Conservation (phyloP, 2,888 invertebrate genomes). For the Metacarcinus magister region DNA sequence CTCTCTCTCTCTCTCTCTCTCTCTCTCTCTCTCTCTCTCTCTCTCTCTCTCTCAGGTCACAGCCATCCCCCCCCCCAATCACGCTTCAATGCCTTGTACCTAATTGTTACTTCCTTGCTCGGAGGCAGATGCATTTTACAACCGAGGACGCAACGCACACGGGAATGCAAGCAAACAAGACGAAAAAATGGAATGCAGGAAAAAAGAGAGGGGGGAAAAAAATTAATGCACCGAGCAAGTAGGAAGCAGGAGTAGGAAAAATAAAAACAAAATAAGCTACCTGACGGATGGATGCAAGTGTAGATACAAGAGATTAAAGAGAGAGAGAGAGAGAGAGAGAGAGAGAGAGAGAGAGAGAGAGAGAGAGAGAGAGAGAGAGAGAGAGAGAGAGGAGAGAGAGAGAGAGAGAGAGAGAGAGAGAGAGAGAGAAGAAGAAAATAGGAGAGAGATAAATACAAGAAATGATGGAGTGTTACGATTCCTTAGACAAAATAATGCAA, state of each 20-base stretch:
- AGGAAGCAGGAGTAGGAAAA: neutral
- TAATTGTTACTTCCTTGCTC: neutral
- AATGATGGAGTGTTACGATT: neutral
- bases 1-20: constrained; percentile 48
- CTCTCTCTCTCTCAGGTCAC: neutral
- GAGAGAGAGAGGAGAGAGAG: neutral
- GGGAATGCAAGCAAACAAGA: neutral
- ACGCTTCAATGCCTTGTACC: neutral
- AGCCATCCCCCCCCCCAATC: neutral
- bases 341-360: neutral
- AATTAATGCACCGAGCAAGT: neutral
- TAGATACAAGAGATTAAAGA: no score
- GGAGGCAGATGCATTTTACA: neutral
- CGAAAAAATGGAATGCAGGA: neutral
- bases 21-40: constrained; percentile 31
- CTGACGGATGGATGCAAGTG: neutral
- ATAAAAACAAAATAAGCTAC: no score
- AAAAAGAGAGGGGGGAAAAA: neutral
- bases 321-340: neutral
- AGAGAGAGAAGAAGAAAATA: neutral
- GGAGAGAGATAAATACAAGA: neutral
- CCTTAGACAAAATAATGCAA: neutral
- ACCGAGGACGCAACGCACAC: neutral
- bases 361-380: constrained; percentile 38
- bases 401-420: constrained; percentile 29